Evolutionary conservation across 2,797 vertebrate genomes (phyloP), one percentile per base, ranked within the genome.

Genomic region (Poecilia picta): DNA sequence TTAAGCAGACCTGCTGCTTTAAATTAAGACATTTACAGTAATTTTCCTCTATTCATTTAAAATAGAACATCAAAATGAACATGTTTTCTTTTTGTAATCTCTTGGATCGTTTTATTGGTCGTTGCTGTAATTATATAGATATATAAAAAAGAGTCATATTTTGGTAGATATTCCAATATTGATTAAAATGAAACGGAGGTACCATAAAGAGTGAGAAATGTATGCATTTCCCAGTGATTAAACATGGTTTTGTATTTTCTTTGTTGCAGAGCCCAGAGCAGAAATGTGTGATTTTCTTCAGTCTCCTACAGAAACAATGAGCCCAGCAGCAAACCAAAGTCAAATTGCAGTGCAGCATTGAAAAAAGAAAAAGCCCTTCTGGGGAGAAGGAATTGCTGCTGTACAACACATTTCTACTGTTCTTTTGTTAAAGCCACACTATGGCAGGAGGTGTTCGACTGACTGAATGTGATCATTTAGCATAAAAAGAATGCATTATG

Each of bases 381-480:
- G 72, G 51, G 74, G 68, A 64, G 39, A 75, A 75, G 77, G 78
- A 81, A 79, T 79, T 79, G 51, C 76, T 36, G 18, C 64, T 80
- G 72, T 46, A 12, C 80, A 47, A 62, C 79, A 82, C 78, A 81
- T 80, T 81, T 78, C 75, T 82, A 5, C 68, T 47, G 55, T 47
- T 68, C 75, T 91, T 91, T 92, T 91, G 84, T 90, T 49, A 70
- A 80, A 77, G 78, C 81, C 41, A 68, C 87, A 87, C 49, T 81
- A 75, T 81, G 5, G n/a, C 53, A 20, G 75, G 70, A 80, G 23
- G 74, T 75, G 45, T 89, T 80, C 81, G 83, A 88, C 88, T 66
- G 84, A 45, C 83, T 64, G 73, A 83, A 87, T 77, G 77, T 75
- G 78, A 84, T 62, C 41, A 85, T 78, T 77, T 55, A 53, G 51